Percentiles rank a stretch among this genome's conserved stretches.
These are phyloP conservation scores for Phymanthus crucifer DNA, from an alignment of 92 coral and sea anemone genomes.

Conservation along the genomic window DNA sequence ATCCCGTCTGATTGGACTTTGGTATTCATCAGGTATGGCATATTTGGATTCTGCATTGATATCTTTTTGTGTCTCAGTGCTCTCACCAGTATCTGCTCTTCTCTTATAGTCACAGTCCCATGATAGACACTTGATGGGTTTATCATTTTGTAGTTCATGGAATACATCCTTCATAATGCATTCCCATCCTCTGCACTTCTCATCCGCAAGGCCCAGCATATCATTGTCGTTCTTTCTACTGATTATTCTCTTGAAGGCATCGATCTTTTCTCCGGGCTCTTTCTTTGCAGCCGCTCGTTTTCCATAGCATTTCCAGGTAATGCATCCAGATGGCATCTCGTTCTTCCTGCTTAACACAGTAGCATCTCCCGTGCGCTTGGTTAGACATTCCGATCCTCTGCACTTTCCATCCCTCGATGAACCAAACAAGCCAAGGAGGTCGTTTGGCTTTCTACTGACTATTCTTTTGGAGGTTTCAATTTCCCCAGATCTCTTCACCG, in stretches of 20 bases:
- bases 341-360: neutral
- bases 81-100: neutral
- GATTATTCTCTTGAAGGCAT: neutral
- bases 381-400: neutral
- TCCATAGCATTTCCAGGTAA: neutral
- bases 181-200: neutral
- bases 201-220: neutral
- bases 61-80: neutral
- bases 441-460: neutral
- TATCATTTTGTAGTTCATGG: neutral
- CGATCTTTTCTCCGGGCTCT: neutral
- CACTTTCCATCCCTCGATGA: neutral
- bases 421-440: neutral
- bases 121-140: neutral
- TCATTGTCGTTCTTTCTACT: neutral
- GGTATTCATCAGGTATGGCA: constrained; percentile 2
- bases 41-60: neutral
- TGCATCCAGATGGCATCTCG: neutral
- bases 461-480: neutral
- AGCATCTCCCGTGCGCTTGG: neutral
- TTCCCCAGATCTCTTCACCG: neutral
- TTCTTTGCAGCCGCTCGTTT: neutral
- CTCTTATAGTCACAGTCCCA: constrained; percentile 12
- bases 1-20: neutral
- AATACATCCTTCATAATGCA: neutral